Evolutionary conservation across 1,140 invertebrate species (phyloP), one percentile per base, ranked within the genome.

Genomic region (Scaptomyza montana): DNA sequence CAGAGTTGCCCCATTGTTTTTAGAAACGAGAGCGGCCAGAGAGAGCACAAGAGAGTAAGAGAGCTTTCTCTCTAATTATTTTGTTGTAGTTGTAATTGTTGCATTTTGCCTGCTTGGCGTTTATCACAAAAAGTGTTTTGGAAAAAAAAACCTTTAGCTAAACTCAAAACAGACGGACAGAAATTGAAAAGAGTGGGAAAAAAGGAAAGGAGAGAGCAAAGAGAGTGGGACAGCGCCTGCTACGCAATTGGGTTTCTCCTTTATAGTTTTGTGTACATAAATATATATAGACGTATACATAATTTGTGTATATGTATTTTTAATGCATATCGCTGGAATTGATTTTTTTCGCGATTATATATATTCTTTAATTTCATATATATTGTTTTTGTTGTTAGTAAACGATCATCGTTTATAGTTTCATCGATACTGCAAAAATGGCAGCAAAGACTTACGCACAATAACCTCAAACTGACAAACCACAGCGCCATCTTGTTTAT

Each of bases 381-480:
- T 72, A 2, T 25, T 45, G 41, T 25, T 53, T 59, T 39, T 72
- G 36, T 28, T 19, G 25, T 13, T 72, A 59, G 39, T 66, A 28
- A 53, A 67, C 56, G 56, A 55, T 41, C 9, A 43, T 63, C 50
- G 46, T 36, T 45, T 45, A 39, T 53, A 30, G 64, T 68, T 61
- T n/a, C 55, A 56, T 65, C 55, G 71, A 65, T 25, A 69, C 67
- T 56, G 60, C 53, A 70, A 56, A 65, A 60, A 59, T 33, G 64
- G 57, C 61, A 57, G 61, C 50, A 51, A n/a, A 51, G 10, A 55
- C 51, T 0, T 39, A 36, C 5, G 4, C 12, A n/a, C 12, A 12
- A 43, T n/a, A 55, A 41, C 53, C 53, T 41, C 53, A 55, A 55
- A 55, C 12, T 25, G 47, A 5, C 12, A 9, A 36, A 2, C 30